Evolutionary conservation across 2,113 vertebrate species (phyloP), one percentile per base, ranked within the genome.

Genomic region (Scopus umbretta): DNA sequence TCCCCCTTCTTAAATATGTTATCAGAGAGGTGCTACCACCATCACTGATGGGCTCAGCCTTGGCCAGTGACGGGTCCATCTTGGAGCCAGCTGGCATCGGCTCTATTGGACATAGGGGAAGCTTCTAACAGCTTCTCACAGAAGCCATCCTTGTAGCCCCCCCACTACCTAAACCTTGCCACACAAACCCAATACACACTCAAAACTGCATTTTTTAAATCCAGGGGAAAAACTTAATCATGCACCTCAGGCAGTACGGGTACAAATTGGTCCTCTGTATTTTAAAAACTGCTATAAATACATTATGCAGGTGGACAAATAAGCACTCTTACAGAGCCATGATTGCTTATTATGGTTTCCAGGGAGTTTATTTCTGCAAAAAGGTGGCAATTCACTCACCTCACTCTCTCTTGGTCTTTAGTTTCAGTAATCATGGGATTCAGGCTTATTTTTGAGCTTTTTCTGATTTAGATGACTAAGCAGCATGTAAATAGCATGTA

Each of bases 371-470:
- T 78, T 90, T 94, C 76, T 91, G 17, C 23, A 49, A 43, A 90
- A 90, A 95, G 23, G 55, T 78, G 66, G 25, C 61, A 87, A 91
- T 91, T 95, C 83, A 49, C 55, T 80, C 53, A 47, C 63, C 38
- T 76, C 34, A 49, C 10, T 40, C 59, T 95, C 50, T 78, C 30
- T 16, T 73, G 72, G 66, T 23, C 65, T 94, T 95, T 52, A 65
- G 40, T 88, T 94, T 94, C 76, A 72, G 61, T 81, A 97, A 95
- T 90, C 80, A 85, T 72, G 65, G 20, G 25, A 94, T 67, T 91
- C 56, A 76, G 27, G 32, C 63, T 91, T 92, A 50, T 83, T 93
- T 86, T 96, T 65, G 7, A 78, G 36, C 11, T 93, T 76, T 85
- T 92, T 80, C 63, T 91, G 52, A 86, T 88, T 74, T 65, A 52